Conservation (phyloP, 2,888 invertebrate genomes). For the Nipponacmea schrenckii region DNA sequence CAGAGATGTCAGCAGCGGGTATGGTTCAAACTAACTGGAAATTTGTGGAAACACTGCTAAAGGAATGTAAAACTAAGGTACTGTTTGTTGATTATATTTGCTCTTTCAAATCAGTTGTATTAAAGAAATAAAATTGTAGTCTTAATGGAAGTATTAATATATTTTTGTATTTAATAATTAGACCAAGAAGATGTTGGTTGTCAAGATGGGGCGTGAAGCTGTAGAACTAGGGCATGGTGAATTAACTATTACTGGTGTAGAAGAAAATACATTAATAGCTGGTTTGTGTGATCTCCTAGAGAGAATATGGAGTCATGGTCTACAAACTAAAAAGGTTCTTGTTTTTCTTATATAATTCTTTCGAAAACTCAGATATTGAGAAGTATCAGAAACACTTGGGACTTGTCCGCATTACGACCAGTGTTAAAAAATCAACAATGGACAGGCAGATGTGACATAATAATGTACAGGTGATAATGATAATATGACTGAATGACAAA, state of each 20-base stretch:
- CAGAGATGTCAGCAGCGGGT: slow-evolving; percentile 77
- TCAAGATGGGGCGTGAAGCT: slow-evolving; percentile 96
- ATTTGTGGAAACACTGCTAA: slow-evolving; percentile 95
- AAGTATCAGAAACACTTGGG: too few species aligned
- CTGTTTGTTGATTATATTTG: slow-evolving; percentile 15
- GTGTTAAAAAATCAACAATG: too few species aligned
- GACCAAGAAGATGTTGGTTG: slow-evolving; percentile 98
- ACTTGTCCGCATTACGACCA: too few species aligned
- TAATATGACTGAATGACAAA: too few species aligned
- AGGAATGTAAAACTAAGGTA: slow-evolving; percentile 75
- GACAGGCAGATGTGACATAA: too few species aligned
- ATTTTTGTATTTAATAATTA: slow-evolving; percentile 70
- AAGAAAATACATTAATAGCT: slow-evolving; percentile 98
- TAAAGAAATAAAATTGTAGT: background rate
- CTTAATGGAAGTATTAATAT: too few species aligned
- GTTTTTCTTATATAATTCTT: too few species aligned
- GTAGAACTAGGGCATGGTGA: slow-evolving; percentile 87
- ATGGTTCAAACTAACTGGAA: slow-evolving; percentile 97
- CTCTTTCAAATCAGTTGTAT: slow-evolving; percentile 6
- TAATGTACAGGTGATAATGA: too few species aligned
- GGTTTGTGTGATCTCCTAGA: slow-evolving; percentile 96
- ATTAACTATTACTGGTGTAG: slow-evolving; percentile 76
- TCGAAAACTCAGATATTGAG: too few species aligned
- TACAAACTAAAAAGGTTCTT: slow-evolving; percentile 85
- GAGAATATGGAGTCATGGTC: slow-evolving; percentile 96